phyloP scores from a whole-genome alignment of 2,888 invertebrate genomes.

The Hypselothyrea guttata region DNA sequence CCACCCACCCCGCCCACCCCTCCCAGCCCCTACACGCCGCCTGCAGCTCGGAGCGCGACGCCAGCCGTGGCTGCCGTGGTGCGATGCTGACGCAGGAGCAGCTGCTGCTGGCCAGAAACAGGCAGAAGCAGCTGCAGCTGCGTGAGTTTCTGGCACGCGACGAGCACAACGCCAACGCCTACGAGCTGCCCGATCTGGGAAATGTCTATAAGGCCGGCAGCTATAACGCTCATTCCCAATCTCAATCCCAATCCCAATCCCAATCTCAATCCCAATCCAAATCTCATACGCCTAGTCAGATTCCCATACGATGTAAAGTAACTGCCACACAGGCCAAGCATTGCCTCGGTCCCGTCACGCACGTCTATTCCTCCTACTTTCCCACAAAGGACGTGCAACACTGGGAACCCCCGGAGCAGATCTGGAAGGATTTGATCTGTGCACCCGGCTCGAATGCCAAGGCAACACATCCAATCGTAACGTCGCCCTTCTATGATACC shows the following conservation, averaged over 20 bases:
- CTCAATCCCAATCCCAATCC: neutral
- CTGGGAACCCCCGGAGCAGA: too few species aligned
- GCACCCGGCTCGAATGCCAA: slow-evolving; percentile 10
- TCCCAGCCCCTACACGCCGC: neutral
- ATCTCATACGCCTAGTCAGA: too few species aligned
- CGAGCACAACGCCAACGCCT: slow-evolving; percentile 50
- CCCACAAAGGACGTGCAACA: neutral
- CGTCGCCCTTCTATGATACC: slow-evolving; percentile 2
- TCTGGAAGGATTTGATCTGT: neutral
- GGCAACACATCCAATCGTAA: neutral
- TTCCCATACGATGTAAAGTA: too few species aligned
- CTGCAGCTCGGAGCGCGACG: too few species aligned
- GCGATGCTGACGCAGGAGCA: too few species aligned
- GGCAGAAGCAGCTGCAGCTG: slow-evolving; percentile 42
- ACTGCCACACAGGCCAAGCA: neutral
- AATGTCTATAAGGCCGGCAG: slow-evolving; percentile 42
- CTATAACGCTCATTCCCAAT: slow-evolving; percentile 9
- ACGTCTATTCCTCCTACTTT: slow-evolving; percentile 9
- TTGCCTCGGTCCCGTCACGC: neutral
- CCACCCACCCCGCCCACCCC: slow-evolving; percentile 17
- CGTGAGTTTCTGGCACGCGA: slow-evolving; percentile 54
- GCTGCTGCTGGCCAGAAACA: slow-evolving; percentile 23
- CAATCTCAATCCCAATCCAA: neutral
- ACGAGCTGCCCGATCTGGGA: slow-evolving; percentile 45
- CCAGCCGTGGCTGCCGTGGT: too few species aligned